Base-by-base conservation (phyloP, 2,888 invertebrate genomes). In the Melanargia galathea region DNA sequence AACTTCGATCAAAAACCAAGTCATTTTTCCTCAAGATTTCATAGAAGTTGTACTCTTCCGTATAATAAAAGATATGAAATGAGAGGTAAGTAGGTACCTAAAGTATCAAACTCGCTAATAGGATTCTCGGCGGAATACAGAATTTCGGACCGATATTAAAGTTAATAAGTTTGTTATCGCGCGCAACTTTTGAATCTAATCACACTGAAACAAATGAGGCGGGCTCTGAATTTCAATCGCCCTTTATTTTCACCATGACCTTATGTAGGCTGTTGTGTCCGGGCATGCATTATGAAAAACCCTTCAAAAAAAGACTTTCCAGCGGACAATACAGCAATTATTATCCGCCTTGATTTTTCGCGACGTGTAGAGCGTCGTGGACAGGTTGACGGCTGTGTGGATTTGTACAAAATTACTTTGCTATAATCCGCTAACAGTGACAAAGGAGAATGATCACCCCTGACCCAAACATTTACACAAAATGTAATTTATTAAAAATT, bases 81-180 rank as follows among this genome's bases (percentile, higher is more conserved):
- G 46, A 18, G 51, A 51, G 16, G 10, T 22, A 45, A 30, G n/a
- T n/a, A n/a, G n/a, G n/a, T n/a, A n/a, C n/a, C n/a, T n/a, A n/a
- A n/a, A n/a, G 33, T 60, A 45, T 22, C 13, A 16, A 11, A 56
- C 38, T 49, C 58, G 26, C 22, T 55, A 43, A 55, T 43, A 43
- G 26, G 26, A 55, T 55, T 18, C 43, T 24, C 24, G 13, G 11
- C 26, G 24, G 55, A 55, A 43, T 43, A 55, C 55, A 55, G 16
- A 55, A 18, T 55, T 55, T 40, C 22, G 55, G 55, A 43, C 55
- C 40, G 55, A 55, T 55, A 55, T 43, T 26, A 26, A 55, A 55
- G 55, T 55, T 55, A 43, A 55, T 26, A 43, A 55, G 55, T 55
- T 55, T 26, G 43, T 13, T 55, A 55, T 43, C 16, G 40, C 33